phyloP scores from a whole-genome alignment of 2,888 invertebrate genomes.

The Aquatica leii region DNA sequence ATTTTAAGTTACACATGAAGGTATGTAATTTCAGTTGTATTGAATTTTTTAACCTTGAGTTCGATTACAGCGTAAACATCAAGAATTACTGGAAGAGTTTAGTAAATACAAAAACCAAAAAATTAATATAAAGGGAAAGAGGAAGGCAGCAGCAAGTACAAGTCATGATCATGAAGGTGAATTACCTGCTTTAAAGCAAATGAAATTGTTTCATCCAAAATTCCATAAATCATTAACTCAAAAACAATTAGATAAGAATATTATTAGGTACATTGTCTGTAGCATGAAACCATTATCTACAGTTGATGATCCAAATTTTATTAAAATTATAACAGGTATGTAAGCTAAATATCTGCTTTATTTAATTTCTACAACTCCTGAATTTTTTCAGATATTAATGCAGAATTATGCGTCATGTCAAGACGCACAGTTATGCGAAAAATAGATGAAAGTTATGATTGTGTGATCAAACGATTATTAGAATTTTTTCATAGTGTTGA shows the following conservation, averaged over 20 bases:
- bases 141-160: neutral
- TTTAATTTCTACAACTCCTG: too few relatives aligned
- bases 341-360: too few relatives aligned
- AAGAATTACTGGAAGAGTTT: too few relatives aligned
- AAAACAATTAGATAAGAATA: too few relatives aligned
- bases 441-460: too few relatives aligned
- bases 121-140: too few relatives aligned
- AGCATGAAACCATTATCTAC: neutral
- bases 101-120: too few relatives aligned
- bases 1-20: too few relatives aligned
- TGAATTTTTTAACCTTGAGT: neutral
- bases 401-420: neutral
- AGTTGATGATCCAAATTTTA: neutral
- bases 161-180: neutral
- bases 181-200: neutral
- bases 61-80: neutral
- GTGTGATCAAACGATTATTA: neutral
- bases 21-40: too few relatives aligned
- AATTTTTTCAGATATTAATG: neutral
- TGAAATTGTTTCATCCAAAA: constrained; percentile 2
- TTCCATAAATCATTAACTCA: neutral
- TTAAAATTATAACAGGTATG: too few relatives aligned
- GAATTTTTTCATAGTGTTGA: too few relatives aligned
- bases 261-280: neutral
- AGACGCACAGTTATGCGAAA: neutral